Conservation (phyloP, 2,797 vertebrate species). For the Tapera naevia region DNA sequence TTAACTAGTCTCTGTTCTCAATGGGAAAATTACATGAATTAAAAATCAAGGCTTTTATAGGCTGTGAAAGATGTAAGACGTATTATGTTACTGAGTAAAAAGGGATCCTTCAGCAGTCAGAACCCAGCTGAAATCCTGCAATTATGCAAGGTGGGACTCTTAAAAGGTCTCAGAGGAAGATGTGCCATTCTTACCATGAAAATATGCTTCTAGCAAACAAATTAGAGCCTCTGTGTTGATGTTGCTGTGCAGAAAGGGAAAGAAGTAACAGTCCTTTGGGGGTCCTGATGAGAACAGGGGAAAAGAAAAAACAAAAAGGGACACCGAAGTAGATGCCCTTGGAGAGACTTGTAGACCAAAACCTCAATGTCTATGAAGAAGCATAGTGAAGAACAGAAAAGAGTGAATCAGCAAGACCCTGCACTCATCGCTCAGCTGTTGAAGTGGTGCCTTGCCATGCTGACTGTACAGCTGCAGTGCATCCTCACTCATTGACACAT, state of each 20-base stretch:
- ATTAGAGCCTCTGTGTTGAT: neutral
- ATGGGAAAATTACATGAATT: constrained; percentile 25
- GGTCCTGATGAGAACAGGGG: neutral
- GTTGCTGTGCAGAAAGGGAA: neutral
- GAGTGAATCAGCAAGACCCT: neutral
- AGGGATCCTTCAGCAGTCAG: neutral
- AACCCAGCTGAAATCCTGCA: neutral
- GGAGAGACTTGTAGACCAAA: neutral
- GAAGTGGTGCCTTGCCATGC: neutral
- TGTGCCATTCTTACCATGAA: neutral
- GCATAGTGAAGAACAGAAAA: neutral
- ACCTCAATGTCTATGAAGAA: neutral
- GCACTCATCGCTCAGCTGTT: neutral
- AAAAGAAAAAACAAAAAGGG: neutral
- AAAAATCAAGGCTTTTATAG: constrained; percentile 23
- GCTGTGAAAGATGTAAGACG: neutral
- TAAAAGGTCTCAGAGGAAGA: constrained; percentile 27
- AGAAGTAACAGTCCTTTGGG: neutral
- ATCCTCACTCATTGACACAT: neutral
- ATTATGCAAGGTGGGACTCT: constrained; percentile 6
- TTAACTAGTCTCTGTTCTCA: constrained; percentile 12
- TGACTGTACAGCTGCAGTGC: neutral
- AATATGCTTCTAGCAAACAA: constrained; percentile 18
- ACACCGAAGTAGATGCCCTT: neutral
- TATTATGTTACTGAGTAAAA: constrained; percentile 7